Evolutionary conservation across 2,797 vertebrate genomes (phyloP), one percentile per base, ranked within the genome.

Genomic region (Hozukius guyotensis): DNA sequence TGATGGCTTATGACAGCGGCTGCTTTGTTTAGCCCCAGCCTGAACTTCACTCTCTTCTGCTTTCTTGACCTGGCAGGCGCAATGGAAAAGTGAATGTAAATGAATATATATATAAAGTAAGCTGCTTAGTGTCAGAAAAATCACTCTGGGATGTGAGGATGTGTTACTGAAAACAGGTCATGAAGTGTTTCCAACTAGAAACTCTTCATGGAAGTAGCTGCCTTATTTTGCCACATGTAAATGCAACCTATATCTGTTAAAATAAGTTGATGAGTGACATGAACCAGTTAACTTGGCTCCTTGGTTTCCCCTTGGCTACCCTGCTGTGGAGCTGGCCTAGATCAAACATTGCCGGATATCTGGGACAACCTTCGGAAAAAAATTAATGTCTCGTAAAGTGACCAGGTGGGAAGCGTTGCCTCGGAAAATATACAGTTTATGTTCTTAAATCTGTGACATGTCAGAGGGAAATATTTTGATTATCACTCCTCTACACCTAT

Each of bases 1-100:
- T 93, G 92, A 95, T 94, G 90, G 83, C 88, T 92, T 93, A 86
- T 93, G 94, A 94, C 94, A 94, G 92, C 66, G 31, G 88, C 84
- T 86, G 89, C 92, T 90, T 91, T 93, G 86, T 93, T 91, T 88
- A 92, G 90, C 88, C 79, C 65, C 36, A 46, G 87, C 81, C 85
- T 91, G 84, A 90, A 83, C 89, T 87, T 82, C 74, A 34, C 78
- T 55, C 67, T 73, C 60, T 61, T 82, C 76, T 34, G 57, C 74
- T 83, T 76, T 70, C 78, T 75, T 72, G 60, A 64, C 86, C 83
- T 84, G 82, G 82, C 75, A 77, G 77, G 76, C 4, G 38, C 72
- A 69, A 81, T 69, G 81, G 75, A 89, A 88, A 89, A 88, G 70
- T 79, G 29, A 72, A 80, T 80, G 20, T 79, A 85, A 65, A 83